Evolutionary conservation across 2,113 vertebrate species (phyloP).

Genomic region (Peromyscus leucopus): DNA sequence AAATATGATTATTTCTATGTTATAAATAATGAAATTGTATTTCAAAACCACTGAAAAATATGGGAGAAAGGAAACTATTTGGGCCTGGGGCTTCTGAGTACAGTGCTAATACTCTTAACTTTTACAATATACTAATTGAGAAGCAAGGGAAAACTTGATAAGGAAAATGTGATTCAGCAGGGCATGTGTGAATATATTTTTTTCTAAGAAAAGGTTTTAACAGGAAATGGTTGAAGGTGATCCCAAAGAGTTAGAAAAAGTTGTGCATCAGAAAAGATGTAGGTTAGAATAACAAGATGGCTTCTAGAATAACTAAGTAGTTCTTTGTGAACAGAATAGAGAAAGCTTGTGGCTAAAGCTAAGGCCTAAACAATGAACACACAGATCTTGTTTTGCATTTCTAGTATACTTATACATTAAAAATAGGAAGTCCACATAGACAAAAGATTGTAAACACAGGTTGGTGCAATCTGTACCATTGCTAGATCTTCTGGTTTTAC

Average conservation of each 20-base stretch:
- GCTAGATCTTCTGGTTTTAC: neutral
- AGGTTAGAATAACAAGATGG: neutral
- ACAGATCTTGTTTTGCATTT: neutral
- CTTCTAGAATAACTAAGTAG: neutral
- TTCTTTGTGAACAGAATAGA: neutral
- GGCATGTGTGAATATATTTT: neutral
- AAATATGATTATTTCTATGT: neutral
- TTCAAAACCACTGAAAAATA: constrained; percentile 3
- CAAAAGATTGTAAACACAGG: neutral
- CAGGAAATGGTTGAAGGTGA: neutral
- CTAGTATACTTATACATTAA: neutral
- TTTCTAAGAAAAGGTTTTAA: neutral
- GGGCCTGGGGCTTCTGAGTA: neutral
- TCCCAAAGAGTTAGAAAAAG: neutral
- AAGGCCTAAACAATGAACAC: neutral
- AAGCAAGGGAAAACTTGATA: neutral
- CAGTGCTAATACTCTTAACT: neutral
- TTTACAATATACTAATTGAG: constrained; percentile 35
- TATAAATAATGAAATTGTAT: neutral
- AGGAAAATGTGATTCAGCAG: neutral
- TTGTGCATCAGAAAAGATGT: neutral
- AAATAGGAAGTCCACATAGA: neutral
- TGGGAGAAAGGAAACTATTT: constrained; percentile 3
- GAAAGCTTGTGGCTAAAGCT: neutral
- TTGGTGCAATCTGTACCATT: neutral